Base-by-base conservation (phyloP, 2,797 vertebrate genomes). In the Neostethus bicornis region DNA sequence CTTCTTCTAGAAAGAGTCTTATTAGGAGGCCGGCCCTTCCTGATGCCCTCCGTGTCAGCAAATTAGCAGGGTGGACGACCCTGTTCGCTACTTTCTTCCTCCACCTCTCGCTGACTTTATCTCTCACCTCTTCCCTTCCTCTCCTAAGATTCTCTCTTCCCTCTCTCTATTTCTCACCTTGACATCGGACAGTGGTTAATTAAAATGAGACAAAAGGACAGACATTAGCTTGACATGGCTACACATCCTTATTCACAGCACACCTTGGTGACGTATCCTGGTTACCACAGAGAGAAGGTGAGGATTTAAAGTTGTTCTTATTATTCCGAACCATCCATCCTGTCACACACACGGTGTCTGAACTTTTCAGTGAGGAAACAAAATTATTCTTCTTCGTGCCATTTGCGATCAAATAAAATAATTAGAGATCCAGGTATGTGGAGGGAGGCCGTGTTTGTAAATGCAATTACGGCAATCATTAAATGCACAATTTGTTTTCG, bases 1-100 rank as follows among this genome's bases (percentile, higher is more conserved):
- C 89, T 89, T 72, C 87, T 91, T 90, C 83, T 92, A 92, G 89
- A 91, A 88, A 87, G 90, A 86, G 83, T 85, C 85, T 85, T 82
- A 89, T 89, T 83, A 84, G 77, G 80, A 85, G 84, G 81, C 85
- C 81, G 79, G 78, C 73, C 81, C 76, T 74, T 80, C 71, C 79
- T 17, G 46, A 75, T 71, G 71, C 81, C 86, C 87, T n/a, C 68
- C 72, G 52, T 91, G 90, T 92, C 90, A 87, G 85, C 81, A 87
- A 91, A 92, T 92, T 92, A 92, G 87, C 90, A 80, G 75, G 60
- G 79, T 76, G 71, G 88, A 81, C 66, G 80, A 87, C 87, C 86
- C 75, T 3, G 51, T 49, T 57, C 48, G 26, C 71, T 66, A 45
- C 45, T 13, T 21, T 55, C 57, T 51, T 19, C 14, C 53, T 57